phyloP scores from a whole-genome alignment of 2,888 invertebrate genomes.

The Tenthredo notha region DNA sequence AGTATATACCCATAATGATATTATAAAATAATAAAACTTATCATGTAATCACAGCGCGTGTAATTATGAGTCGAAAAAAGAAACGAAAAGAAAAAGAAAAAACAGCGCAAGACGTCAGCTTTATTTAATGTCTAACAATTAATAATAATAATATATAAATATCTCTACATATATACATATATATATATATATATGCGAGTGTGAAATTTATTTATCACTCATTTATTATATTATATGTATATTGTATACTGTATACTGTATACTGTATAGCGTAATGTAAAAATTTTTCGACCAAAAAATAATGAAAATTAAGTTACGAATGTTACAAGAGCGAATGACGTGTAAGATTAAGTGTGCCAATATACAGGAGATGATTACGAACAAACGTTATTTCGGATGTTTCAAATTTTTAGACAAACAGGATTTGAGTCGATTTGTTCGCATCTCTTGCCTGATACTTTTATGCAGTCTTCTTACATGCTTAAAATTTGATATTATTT shows the following conservation, averaged over 20 bases:
- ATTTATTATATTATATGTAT: neutral
- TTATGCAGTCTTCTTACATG: conserved; percentile 52
- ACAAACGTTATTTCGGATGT: conserved; percentile 29
- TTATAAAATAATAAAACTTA: neutral
- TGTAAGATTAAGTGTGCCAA: conserved; percentile 51
- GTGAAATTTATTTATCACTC: neutral
- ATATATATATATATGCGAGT: neutral
- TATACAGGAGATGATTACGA: conserved; percentile 40
- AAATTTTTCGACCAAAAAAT: conserved; percentile 49
- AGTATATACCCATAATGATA: neutral
- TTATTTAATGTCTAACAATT: conserved; percentile 28
- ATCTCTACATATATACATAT: neutral
- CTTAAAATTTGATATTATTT: conserved; percentile 49
- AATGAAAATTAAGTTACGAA: conserved; percentile 41
- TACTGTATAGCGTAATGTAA: neutral
- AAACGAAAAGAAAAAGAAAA: too few relatives aligned
- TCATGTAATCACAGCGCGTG: neutral
- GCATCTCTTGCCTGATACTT: conserved; percentile 47
- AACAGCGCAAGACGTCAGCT: conserved; percentile 12
- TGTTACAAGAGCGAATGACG: conserved; percentile 26
- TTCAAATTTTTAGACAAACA: neutral
- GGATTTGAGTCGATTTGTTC: conserved; percentile 33
- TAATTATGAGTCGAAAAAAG: neutral
- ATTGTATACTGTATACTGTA: neutral
- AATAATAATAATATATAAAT: neutral